Percentiles rank a stretch among this genome's conserved stretches.
Evolutionary conservation across 2,797 vertebrate species (phyloP).

Genomic region (Hafferia zeledoni): DNA sequence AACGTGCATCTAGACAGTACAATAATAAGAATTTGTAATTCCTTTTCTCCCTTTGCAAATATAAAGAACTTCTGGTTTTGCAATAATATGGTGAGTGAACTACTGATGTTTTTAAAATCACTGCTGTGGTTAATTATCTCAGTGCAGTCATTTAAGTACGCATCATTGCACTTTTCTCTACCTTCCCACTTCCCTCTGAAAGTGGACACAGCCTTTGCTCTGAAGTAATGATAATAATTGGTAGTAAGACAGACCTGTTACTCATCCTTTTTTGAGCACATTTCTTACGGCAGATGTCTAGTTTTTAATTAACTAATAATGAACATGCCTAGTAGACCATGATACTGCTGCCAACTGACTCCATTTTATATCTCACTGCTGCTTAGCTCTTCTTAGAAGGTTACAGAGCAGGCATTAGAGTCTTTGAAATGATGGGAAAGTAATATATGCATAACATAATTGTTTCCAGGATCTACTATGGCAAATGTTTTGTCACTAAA

Average conservation of each 20-base stretch:
- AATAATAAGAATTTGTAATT: neutral
- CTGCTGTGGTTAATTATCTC: conserved; percentile 65
- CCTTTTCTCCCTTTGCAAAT: neutral
- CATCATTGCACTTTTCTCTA: conserved; percentile 37
- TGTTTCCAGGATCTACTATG: conserved; percentile 53
- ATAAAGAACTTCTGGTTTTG: neutral
- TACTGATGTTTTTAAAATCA: conserved; percentile 37
- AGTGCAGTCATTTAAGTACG: conserved; percentile 35
- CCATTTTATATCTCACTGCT: conserved; percentile 61
- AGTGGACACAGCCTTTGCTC: conserved; percentile 62
- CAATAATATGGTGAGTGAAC: neutral
- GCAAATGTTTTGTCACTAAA: conserved; percentile 45
- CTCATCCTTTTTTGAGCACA: conserved; percentile 65
- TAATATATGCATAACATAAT: conserved; percentile 65
- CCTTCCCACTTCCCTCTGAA: neutral
- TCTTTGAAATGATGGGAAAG: conserved; percentile 71
- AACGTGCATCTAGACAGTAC: neutral
- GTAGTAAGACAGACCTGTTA: conserved; percentile 69
- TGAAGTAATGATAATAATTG: conserved; percentile 73
- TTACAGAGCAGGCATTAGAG: conserved; percentile 72
- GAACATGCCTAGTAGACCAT: conserved; percentile 72
- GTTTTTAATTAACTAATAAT: conserved; percentile 80
- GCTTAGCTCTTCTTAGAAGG: conserved; percentile 68
- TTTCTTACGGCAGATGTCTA: conserved; percentile 78
- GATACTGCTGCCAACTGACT: conserved; percentile 55